Percentiles rank a stretch among this genome's conserved stretches.
Conservation (phyloP, 2,888 invertebrate genomes). For the Pediacus dermestoides region DNA sequence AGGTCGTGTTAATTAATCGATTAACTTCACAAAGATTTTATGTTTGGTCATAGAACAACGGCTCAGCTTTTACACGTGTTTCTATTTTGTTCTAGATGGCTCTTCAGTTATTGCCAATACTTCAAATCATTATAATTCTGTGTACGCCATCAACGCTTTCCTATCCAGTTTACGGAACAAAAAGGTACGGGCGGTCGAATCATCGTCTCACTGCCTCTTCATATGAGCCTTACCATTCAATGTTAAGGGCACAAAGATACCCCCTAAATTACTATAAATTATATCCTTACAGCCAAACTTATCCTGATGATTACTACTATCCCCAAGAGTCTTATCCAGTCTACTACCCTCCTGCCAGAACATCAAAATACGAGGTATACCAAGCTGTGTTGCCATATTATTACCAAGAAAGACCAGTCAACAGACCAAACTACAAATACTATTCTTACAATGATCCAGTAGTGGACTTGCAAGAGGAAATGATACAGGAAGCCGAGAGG, state of each 20-base stretch:
- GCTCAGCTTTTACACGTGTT: too few species aligned
- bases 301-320: conserved; percentile 55
- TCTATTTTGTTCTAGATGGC: conserved; percentile 40
- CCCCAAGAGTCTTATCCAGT: conserved; percentile 41
- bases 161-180: conserved; percentile 48
- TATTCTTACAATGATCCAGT: conserved; percentile 50
- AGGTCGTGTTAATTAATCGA: not conserved
- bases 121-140: conserved; percentile 41
- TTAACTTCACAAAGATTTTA: conserved; percentile 8
- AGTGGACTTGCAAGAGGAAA: conserved; percentile 58
- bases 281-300: conserved; percentile 54
- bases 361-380: conserved; percentile 52
- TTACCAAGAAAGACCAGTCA: conserved; percentile 46
- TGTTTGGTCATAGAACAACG: too few species aligned
- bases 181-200: conserved; percentile 44
- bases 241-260: conserved; percentile 48
- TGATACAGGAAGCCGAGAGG: conserved; percentile 60
- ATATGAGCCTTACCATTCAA: conserved; percentile 39
- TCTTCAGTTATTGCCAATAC: conserved; percentile 36
- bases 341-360: conserved; percentile 48
- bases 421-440: conserved; percentile 45
- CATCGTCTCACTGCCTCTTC: conserved; percentile 17
- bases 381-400: conserved; percentile 51
- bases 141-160: conserved; percentile 33
- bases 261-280: conserved; percentile 49